A percentile compares a stretch with the other conserved stretches of the same genome.
phyloP scores from a whole-genome alignment of 2,888 invertebrate genomes.

The Autographa gamma region DNA sequence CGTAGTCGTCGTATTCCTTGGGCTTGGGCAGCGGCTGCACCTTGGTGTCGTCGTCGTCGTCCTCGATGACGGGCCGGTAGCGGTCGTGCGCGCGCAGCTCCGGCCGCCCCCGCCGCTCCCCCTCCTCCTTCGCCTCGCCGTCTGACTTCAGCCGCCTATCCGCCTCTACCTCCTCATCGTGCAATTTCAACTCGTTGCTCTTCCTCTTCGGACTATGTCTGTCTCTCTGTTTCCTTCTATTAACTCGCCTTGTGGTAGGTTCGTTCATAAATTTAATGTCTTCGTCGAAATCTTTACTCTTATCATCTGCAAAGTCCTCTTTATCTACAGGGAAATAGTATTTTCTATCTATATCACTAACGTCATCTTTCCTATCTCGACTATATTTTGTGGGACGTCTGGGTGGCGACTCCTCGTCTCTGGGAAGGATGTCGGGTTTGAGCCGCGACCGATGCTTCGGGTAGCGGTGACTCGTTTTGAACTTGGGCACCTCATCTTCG shows the following conservation, averaged over 20 bases:
- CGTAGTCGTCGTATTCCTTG: slow-evolving; percentile 65
- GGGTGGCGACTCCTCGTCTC: slow-evolving; percentile 43
- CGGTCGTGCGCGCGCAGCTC: not conserved
- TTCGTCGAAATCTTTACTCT: slow-evolving; percentile 59
- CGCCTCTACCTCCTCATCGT: slow-evolving; percentile 44
- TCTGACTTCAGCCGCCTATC: slow-evolving; percentile 27
- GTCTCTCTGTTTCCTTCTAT: slow-evolving; percentile 73
- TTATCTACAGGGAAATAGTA: slow-evolving; percentile 58
- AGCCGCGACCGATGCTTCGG: slow-evolving; percentile 60
- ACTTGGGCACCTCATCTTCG: slow-evolving; percentile 55
- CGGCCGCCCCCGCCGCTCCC: slow-evolving; percentile 22
- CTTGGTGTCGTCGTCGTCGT: slow-evolving; percentile 32
- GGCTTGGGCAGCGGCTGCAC: slow-evolving; percentile 26
- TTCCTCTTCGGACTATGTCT: slow-evolving; percentile 54
- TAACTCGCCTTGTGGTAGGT: slow-evolving; percentile 62
- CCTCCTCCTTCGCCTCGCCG: not conserved
- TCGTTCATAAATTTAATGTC: slow-evolving; percentile 54
- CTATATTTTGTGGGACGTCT: slow-evolving; percentile 47
- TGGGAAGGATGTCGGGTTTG: slow-evolving; percentile 53
- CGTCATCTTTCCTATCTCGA: slow-evolving; percentile 58
- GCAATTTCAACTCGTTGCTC: slow-evolving; percentile 36
- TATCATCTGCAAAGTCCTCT: slow-evolving; percentile 59
- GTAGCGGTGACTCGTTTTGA: slow-evolving; percentile 50
- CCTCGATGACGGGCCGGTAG: slow-evolving; percentile 18
- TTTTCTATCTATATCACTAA: slow-evolving; percentile 59